phyloP scores from a whole-genome alignment of 2,797 vertebrate species.

The Benthosema pterotum region DNA sequence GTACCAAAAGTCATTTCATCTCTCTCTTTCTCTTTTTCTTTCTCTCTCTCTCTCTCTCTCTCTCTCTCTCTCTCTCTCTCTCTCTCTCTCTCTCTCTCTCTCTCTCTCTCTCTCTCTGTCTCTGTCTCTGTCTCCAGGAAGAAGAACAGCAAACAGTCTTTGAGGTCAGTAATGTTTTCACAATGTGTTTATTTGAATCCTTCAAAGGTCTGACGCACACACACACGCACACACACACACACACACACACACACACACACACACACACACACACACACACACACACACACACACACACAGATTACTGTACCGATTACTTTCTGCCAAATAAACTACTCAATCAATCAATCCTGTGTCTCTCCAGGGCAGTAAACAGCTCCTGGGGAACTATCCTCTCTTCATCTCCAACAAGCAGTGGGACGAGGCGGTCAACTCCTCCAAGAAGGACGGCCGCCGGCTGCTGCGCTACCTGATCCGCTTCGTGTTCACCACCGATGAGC shows the following conservation, averaged over 20 bases:
- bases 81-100: too few species aligned
- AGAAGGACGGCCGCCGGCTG: constrained; percentile 95
- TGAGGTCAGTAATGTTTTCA: constrained; percentile 67
- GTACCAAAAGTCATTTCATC: too few species aligned
- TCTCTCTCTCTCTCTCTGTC: constrained; percentile 49
- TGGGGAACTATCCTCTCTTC: constrained; percentile 98
- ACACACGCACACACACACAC: too few species aligned
- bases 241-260: too few species aligned
- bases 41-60: too few species aligned
- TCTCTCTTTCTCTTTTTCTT: too few species aligned
- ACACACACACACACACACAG: too few species aligned
- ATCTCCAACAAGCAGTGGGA: constrained; percentile 99
- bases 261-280: too few species aligned
- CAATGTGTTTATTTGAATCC: background rate
- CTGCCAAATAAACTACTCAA: too few species aligned
- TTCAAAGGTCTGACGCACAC: background rate
- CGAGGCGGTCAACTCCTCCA: constrained; percentile 98
- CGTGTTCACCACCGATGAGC: constrained; percentile 98
- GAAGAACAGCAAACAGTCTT: constrained; percentile 74
- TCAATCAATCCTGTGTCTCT: background rate
- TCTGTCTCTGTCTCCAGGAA: constrained; percentile 64
- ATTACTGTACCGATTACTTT: too few species aligned
- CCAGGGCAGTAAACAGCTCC: constrained; percentile 96
- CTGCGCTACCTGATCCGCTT: constrained; percentile 99
- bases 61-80: too few species aligned